Evolutionary conservation across 2,888 invertebrate genomes (phyloP).

Genomic region (Stenchaetothrips biformis): DNA sequence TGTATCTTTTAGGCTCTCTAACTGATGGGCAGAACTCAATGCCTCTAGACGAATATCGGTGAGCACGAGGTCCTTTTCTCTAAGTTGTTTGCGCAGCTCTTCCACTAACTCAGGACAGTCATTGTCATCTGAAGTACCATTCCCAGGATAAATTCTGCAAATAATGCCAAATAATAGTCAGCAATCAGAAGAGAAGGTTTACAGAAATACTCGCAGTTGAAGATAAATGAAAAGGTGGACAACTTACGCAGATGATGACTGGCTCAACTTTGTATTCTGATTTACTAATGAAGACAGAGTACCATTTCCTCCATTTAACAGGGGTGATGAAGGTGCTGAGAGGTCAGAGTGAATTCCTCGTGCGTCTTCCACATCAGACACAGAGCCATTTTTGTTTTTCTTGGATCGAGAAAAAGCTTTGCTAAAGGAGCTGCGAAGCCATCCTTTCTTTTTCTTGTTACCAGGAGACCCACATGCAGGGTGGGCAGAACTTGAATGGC

Average conservation of each 20-base stretch:
- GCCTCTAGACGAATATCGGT: slow-evolving; percentile 96
- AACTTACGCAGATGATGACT: slow-evolving; percentile 50
- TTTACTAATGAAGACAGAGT: slow-evolving; percentile 33
- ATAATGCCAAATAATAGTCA: slow-evolving; percentile 3
- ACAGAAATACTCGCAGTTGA: slow-evolving; percentile 28
- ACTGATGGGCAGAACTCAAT: slow-evolving; percentile 91
- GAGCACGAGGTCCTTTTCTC: slow-evolving; percentile 92
- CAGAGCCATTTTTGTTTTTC: slow-evolving; percentile 51
- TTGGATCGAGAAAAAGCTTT: slow-evolving; percentile 88
- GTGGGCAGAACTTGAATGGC: slow-evolving; percentile 47
- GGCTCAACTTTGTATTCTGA: slow-evolving; percentile 44
- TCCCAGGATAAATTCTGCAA: slow-evolving; percentile 36
- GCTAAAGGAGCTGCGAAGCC: slow-evolving; percentile 93
- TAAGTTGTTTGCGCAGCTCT: slow-evolving; percentile 84
- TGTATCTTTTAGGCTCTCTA: slow-evolving; percentile 93
- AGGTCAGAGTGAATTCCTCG: slow-evolving; percentile 45
- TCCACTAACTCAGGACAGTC: slow-evolving; percentile 53
- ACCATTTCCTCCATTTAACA: slow-evolving; percentile 43
- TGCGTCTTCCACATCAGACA: slow-evolving; percentile 51
- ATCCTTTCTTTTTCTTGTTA: slow-evolving; percentile 84
- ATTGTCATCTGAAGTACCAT: slow-evolving; percentile 36
- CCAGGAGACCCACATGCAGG: slow-evolving; percentile 62
- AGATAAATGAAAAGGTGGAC: background rate
- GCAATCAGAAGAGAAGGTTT: background rate
- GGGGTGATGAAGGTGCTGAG: slow-evolving; percentile 53